These are phyloP conservation scores for Triplophysa rosa DNA, from an alignment of 2,113 vertebrate genomes.

Conservation along the genomic window DNA sequence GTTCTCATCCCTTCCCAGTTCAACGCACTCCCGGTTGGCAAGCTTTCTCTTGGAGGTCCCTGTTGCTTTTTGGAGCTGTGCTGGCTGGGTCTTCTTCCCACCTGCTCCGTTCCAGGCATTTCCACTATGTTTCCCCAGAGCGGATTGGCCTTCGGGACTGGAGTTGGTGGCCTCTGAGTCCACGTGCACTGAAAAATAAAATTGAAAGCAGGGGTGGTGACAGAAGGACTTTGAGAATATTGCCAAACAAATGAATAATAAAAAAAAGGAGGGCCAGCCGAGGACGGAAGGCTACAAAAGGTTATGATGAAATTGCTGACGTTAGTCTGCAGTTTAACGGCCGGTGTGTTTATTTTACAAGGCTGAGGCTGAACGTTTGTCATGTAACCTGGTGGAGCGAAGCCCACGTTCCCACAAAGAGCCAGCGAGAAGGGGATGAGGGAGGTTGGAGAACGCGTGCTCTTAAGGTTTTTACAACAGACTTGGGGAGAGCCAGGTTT, in stretches of 20 bases:
- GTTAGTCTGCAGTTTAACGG: slow-evolving; percentile 61
- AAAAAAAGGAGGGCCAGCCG: background rate
- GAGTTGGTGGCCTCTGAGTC: slow-evolving; percentile 62
- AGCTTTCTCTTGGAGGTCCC: slow-evolving; percentile 82
- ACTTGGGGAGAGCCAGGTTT: slow-evolving; percentile 66
- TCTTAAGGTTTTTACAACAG: slow-evolving; percentile 63
- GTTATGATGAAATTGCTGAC: slow-evolving; percentile 68
- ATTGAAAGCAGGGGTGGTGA: slow-evolving; percentile 22
- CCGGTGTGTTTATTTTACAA: slow-evolving; percentile 65
- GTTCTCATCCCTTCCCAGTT: slow-evolving; percentile 72
- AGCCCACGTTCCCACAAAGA: slow-evolving; percentile 63
- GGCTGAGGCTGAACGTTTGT: slow-evolving; percentile 68
- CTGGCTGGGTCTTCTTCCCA: slow-evolving; percentile 62
- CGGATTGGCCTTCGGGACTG: slow-evolving; percentile 49
- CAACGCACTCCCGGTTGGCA: slow-evolving; percentile 67
- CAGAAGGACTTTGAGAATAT: slow-evolving; percentile 49
- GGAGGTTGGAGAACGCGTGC: slow-evolving; percentile 28
- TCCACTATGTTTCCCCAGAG: slow-evolving; percentile 72
- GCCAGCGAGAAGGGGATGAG: background rate
- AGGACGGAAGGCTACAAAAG: slow-evolving; percentile 17
- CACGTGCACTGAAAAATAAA: slow-evolving; percentile 56
- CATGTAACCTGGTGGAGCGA: slow-evolving; percentile 66
- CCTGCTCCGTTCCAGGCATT: slow-evolving; percentile 71
- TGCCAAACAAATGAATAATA: slow-evolving; percentile 62
- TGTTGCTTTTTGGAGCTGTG: slow-evolving; percentile 64